A percentile compares a stretch with the other conserved stretches of the same genome.
These are phyloP conservation scores for Hemicordylus capensis DNA, from an alignment of 2,113 vertebrate species.

Conservation along the genomic window DNA sequence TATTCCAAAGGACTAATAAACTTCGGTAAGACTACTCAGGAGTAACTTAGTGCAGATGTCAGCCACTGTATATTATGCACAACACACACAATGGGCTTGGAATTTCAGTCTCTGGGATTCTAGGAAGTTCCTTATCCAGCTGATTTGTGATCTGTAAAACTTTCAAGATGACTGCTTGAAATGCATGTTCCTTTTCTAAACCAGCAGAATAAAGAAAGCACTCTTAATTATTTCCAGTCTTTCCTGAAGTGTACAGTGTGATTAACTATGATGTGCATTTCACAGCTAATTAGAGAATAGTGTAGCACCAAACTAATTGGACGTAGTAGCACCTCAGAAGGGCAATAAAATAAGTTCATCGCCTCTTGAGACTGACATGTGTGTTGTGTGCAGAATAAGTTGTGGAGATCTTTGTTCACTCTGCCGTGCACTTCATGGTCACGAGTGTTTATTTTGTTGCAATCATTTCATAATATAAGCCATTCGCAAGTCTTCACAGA, in stretches of 20 bases:
- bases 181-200: constrained; percentile 59
- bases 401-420: constrained; percentile 2
- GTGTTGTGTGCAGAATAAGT: background rate
- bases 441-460: background rate
- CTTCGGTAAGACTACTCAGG: too few relatives aligned
- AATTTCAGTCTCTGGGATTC: constrained; percentile 57
- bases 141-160: constrained; percentile 55
- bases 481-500: background rate
- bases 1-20: too few relatives aligned
- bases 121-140: constrained; percentile 52
- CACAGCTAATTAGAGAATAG: constrained; percentile 67
- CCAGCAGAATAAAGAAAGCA: constrained; percentile 67
- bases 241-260: constrained; percentile 47
- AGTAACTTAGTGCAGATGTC: too few relatives aligned
- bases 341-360: constrained; percentile 61
- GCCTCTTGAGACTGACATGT: constrained; percentile 39
- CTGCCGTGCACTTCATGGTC: constrained; percentile 4
- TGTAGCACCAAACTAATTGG: constrained; percentile 68
- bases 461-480: background rate
- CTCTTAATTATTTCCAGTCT: constrained; percentile 75
- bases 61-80: background rate
- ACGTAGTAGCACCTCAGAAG: constrained; percentile 62
- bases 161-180: constrained; percentile 60
- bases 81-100: constrained; percentile 29
- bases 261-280: constrained; percentile 71